phyloP scores from a whole-genome alignment of 2,797 vertebrate species.

The Diceros bicornis region DNA sequence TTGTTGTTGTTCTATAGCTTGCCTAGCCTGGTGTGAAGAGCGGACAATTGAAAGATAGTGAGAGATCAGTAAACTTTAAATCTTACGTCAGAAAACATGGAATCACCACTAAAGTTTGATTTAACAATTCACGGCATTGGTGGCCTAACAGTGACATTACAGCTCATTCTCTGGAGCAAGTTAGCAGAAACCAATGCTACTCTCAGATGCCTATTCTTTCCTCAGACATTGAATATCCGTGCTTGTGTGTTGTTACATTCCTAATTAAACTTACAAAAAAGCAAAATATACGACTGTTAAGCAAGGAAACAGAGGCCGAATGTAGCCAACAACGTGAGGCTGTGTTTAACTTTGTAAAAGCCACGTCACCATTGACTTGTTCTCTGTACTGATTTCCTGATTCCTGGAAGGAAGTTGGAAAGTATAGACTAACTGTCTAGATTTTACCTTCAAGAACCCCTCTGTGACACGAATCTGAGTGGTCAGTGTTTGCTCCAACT shows the following conservation, averaged over 20 bases:
- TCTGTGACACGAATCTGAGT: accelerated
- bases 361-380: accelerated
- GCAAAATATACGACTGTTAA: background rate
- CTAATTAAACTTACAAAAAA: background rate
- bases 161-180: background rate
- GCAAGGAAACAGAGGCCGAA: background rate
- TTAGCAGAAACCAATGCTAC: background rate
- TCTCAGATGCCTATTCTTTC: no score
- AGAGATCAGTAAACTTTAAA: background rate
- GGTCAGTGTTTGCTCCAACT: background rate
- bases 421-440: accelerated
- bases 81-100: conserved; percentile 30
- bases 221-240: background rate
- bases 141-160: background rate
- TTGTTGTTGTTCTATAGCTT: background rate
- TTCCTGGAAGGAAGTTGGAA: background rate
- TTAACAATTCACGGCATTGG: background rate
- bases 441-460: background rate
- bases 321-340: accelerated
- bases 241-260: background rate
- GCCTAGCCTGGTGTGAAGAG: conserved; percentile 9
- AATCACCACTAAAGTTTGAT: background rate
- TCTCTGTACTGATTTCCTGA: background rate
- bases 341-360: background rate
- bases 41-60: accelerated